Conservation (phyloP, 2,797 vertebrate genomes). For the Semaprochilodus insignis region DNA sequence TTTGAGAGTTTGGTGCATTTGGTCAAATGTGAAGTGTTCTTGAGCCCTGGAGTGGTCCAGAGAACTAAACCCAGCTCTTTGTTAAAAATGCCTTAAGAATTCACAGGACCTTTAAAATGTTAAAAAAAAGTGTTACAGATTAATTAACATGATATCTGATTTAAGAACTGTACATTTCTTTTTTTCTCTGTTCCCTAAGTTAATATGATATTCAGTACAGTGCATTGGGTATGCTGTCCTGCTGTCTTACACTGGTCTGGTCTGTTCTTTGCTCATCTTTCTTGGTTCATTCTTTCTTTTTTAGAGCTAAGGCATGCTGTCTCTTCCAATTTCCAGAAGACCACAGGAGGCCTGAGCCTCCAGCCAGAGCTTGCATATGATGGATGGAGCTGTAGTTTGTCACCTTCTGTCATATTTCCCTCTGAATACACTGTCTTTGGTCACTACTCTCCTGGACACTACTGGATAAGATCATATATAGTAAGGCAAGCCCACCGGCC, state of each 20-base stretch:
- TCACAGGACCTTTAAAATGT: no score
- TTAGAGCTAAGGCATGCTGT: not conserved
- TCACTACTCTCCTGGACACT: constrained; percentile 39
- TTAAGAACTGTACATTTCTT: no score
- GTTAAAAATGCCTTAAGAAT: no score
- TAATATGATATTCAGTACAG: not conserved
- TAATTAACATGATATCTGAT: no score
- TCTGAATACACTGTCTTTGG: constrained; percentile 49
- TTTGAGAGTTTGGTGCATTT: no score
- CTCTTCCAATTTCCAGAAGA: constrained; percentile 52
- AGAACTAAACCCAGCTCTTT: no score
- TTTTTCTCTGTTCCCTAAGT: no score
- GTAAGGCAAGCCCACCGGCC: constrained; percentile 39
- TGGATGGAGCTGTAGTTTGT: constrained; percentile 61
- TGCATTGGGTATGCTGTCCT: not conserved
- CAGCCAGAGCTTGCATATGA: constrained; percentile 50
- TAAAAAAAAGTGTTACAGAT: no score
- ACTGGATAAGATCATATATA: constrained; percentile 48
- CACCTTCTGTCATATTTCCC: constrained; percentile 59
- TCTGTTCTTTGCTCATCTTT: not conserved
- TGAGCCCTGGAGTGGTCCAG: no score
- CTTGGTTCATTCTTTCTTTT: not conserved
- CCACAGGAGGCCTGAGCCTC: constrained; percentile 45
- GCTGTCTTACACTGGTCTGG: not conserved
- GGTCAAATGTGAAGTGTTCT: no score